phyloP scores from a whole-genome alignment of 2,113 vertebrate species.

The Phalacrocorax carbo region DNA sequence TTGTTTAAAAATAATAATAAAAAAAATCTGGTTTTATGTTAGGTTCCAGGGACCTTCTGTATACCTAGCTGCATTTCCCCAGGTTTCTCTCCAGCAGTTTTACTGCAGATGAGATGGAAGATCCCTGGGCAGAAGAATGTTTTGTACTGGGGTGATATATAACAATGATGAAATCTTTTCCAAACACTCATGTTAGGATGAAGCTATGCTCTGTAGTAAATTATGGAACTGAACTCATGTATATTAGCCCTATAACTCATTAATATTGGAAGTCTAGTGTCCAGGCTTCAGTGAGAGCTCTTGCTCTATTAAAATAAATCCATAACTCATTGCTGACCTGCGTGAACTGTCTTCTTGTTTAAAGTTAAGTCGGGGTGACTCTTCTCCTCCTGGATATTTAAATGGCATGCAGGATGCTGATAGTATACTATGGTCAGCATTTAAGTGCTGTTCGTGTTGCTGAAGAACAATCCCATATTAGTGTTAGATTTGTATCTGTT shows the following conservation, averaged over 20 bases:
- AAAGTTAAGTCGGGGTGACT: neutral
- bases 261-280: neutral
- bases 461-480: neutral
- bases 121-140: neutral
- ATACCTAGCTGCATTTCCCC: neutral
- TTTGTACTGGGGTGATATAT: neutral
- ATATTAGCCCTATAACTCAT: neutral
- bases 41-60: neutral
- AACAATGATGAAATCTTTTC: neutral
- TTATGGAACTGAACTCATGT: neutral
- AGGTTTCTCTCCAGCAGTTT: neutral
- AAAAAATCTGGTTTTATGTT: neutral
- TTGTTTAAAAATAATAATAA: neutral
- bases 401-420: neutral
- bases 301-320: conserved; percentile 4
- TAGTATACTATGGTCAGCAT: neutral
- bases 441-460: neutral
- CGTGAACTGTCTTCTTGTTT: neutral
- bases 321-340: neutral
- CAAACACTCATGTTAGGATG: neutral
- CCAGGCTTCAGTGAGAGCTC: neutral
- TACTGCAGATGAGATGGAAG: neutral
- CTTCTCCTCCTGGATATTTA: neutral
- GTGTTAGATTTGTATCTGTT: neutral
- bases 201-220: neutral